Evolutionary conservation across 2,113 vertebrate species (phyloP).

Genomic region (Anguilla japonica): DNA sequence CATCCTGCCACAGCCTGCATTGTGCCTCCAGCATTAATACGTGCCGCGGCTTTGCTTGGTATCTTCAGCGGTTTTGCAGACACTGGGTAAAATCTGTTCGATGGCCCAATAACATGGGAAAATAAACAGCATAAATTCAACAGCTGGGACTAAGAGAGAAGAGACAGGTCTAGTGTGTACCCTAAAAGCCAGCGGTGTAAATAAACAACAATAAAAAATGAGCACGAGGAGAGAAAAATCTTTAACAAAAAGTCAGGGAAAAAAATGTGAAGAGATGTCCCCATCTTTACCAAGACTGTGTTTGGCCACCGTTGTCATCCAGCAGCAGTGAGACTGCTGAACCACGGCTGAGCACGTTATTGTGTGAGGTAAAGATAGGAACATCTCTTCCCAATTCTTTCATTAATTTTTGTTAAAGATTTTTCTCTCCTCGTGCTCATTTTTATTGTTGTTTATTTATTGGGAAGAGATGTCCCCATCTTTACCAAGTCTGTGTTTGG

Average conservation of each 20-base stretch:
- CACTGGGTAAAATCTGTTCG: slow-evolving; percentile 12
- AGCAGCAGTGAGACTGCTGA: slow-evolving; percentile 55
- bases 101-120: slow-evolving; percentile 14
- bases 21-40: not conserved
- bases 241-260: not conserved
- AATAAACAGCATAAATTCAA: not conserved
- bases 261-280: not conserved
- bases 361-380: slow-evolving; percentile 72
- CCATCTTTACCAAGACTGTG: not conserved
- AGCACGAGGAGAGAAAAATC: not conserved
- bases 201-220: not conserved
- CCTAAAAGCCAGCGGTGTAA: not conserved
- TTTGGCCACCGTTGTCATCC: slow-evolving; percentile 51
- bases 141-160: slow-evolving; percentile 33
- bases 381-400: not conserved
- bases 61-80: not conserved
- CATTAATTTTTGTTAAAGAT: not conserved
- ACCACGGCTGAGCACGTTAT: slow-evolving; percentile 71
- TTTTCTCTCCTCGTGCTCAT: not conserved
- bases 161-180: slow-evolving; percentile 18
- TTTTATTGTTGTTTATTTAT: not conserved
- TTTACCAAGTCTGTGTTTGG: slow-evolving; percentile 8
- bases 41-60: not conserved
- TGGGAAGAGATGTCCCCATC: not conserved
- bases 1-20: not conserved